phyloP scores from a whole-genome alignment of 2,113 vertebrate species.

The Meriones unguiculatus region DNA sequence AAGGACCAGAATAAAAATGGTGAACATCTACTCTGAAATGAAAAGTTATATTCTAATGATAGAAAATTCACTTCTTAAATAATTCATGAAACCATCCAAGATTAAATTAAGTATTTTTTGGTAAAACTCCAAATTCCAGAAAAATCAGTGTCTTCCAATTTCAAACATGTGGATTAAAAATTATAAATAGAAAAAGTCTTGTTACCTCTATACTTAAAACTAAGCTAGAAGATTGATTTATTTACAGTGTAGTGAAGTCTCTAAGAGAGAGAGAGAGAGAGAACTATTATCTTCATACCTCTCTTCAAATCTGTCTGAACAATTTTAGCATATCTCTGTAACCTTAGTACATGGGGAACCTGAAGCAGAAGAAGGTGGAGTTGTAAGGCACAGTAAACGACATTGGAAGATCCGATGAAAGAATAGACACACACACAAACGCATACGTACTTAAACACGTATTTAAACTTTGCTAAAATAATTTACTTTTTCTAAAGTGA shows the following conservation, averaged over 20 bases:
- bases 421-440: not conserved
- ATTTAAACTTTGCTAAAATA: not conserved
- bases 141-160: slow-evolving; percentile 25
- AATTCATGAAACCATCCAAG: slow-evolving; percentile 46
- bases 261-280: not conserved
- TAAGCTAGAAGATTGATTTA: not conserved
- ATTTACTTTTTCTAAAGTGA: not conserved
- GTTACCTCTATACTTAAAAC: not conserved
- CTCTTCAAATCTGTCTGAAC: not conserved
- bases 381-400: not conserved
- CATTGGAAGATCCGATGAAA: not conserved
- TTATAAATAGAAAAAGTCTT: not conserved
- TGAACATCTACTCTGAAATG: slow-evolving; percentile 55
- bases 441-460: not conserved
- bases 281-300: not conserved
- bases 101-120: slow-evolving; percentile 22
- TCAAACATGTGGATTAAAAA: not conserved
- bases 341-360: not conserved
- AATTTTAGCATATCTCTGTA: not conserved
- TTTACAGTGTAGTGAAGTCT: not conserved
- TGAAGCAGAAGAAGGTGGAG: not conserved
- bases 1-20: slow-evolving; percentile 46
- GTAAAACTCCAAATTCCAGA: slow-evolving; percentile 41
- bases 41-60: slow-evolving; percentile 46
- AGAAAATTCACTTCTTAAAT: slow-evolving; percentile 65